Base-by-base conservation (phyloP, 2,888 invertebrate genomes). In the Aspidiotus destructor region DNA sequence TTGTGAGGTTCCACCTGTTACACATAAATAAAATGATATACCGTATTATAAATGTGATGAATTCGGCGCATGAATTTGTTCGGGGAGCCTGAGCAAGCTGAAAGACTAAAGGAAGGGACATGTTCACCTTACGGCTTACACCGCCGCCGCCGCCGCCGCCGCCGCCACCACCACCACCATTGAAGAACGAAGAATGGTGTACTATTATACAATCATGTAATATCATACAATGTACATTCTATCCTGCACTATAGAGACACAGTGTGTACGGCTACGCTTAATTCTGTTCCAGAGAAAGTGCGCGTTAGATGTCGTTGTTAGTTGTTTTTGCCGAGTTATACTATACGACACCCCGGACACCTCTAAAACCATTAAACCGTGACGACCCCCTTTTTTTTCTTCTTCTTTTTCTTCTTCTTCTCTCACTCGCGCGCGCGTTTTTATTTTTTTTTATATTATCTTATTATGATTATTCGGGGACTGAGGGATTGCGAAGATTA, bases 391-490 rank as follows among this genome's bases (percentile, higher is more conserved):
- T 57, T 65, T 65, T 58, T 57, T 65, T 65, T 54, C 17, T 54
- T 54, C 17, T 5, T 8, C 8, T 54, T 17, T n/a, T 8, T 17
- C 8, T 54, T 7, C 17, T 54, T 8, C 8, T 17, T 54, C 15
- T 54, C 13, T 54, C 17, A 16, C 55, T 52, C 15, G 1, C 15
- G 11, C 52, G 11, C 15, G 13, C 15, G 11, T 5, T 52, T 5
- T 54, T n/a, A 7, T 8, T 54, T 54, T 8, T 2, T 65, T 65
- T 65, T 65, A 65, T 69, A 69, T 71, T 73, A 72, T 72, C 72
- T 71, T 72, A 72, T 73, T 73, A 73, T 72, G 73, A 73, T 73
- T 73, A 73, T 73, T 73, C 65, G 73, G 73, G 73, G 73, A 73
- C 62, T 69, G 62, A 69, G 69, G 69, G 69, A 69, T 69, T 69